These are phyloP conservation scores for Leuciscus idus DNA, from an alignment of 2,113 vertebrate species.

Conservation along the genomic window DNA sequence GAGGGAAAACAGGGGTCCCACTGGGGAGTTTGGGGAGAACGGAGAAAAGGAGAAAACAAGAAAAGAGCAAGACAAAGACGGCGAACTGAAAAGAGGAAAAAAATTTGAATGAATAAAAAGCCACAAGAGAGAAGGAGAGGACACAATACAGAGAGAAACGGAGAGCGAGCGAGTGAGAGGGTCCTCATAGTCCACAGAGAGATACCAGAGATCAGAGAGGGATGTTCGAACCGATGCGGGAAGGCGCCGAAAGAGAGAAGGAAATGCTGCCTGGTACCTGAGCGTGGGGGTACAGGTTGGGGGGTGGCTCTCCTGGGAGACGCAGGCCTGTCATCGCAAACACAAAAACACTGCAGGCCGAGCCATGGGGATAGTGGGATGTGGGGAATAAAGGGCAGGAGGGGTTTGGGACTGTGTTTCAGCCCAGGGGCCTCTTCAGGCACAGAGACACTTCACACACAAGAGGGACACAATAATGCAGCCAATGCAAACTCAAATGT, in stretches of 20 bases:
- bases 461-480: conserved; percentile 60
- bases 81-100: conserved; percentile 59
- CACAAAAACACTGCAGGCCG: conserved; percentile 77
- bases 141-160: conserved; percentile 75
- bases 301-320: conserved; percentile 75
- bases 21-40: conserved; percentile 71
- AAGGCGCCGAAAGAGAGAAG: conserved; percentile 75
- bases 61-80: conserved; percentile 60
- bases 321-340: conserved; percentile 84
- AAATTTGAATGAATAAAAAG: conserved; percentile 72
- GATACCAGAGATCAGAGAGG: conserved; percentile 80
- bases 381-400: conserved; percentile 72
- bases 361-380: conserved; percentile 67
- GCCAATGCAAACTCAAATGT: conserved; percentile 19
- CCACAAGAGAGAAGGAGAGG: conserved; percentile 66
- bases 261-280: conserved; percentile 70
- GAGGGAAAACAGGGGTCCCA: conserved; percentile 76
- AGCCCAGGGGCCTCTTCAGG: conserved; percentile 64
- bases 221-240: conserved; percentile 80
- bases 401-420: conserved; percentile 55
- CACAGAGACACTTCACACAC: conserved; percentile 13
- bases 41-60: conserved; percentile 65
- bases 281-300: conserved; percentile 82
- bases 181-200: conserved; percentile 73
- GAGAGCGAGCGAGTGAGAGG: conserved; percentile 76